phyloP scores from a whole-genome alignment of 2,797 vertebrate genomes.

The Rhynchotus rufescens region DNA sequence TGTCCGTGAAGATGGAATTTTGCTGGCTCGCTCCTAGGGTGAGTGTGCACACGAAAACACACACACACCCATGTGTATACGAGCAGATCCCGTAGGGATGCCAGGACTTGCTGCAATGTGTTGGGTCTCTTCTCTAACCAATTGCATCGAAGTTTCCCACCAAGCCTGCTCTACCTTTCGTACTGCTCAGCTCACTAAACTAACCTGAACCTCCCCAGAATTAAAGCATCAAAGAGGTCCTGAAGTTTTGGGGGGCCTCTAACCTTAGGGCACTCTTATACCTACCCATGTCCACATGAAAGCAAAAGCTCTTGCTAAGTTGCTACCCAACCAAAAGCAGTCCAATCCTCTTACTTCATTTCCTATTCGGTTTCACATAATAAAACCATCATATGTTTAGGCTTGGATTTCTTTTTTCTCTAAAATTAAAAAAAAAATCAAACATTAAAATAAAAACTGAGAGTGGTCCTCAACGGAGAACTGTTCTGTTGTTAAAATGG shows the following conservation, averaged over 20 bases:
- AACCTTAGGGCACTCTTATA: background rate
- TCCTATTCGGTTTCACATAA: constrained; percentile 79
- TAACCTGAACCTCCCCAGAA: background rate
- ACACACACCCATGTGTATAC: background rate
- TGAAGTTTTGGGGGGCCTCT: background rate
- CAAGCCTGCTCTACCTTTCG: background rate
- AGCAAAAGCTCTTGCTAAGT: constrained; percentile 52
- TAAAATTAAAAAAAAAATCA: background rate
- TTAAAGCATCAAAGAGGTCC: constrained; percentile 31
- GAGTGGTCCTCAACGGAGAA: constrained; percentile 64
- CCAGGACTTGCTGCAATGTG: background rate
- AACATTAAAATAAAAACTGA: constrained; percentile 58
- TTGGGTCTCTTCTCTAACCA: background rate
- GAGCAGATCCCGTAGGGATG: background rate
- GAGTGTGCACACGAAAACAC: background rate
- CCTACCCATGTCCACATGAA: background rate
- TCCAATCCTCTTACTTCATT: constrained; percentile 78
- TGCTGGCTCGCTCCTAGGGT: constrained; percentile 46
- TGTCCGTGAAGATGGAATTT: constrained; percentile 81
- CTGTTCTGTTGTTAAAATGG: constrained; percentile 70
- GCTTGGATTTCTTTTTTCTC: constrained; percentile 47
- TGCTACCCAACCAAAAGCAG: constrained; percentile 66
- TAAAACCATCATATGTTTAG: constrained; percentile 75
- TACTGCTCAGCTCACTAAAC: background rate
- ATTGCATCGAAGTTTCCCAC: background rate